Conservation (phyloP, 2,797 vertebrate genomes). For the Avahi laniger region DNA sequence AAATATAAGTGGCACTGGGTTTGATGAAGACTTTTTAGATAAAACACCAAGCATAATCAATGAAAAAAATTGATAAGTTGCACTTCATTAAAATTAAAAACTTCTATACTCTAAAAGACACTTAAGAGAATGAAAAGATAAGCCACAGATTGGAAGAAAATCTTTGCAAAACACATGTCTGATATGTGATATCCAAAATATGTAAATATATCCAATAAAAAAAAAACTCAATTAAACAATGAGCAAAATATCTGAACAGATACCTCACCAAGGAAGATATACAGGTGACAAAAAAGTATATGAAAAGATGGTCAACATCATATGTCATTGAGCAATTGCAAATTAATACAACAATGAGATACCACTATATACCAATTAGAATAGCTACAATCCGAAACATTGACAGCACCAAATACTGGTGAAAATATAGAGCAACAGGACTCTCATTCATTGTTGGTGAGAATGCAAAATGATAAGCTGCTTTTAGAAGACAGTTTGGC, state of each 20-base stretch:
- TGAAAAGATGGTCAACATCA: neutral
- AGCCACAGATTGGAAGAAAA: neutral
- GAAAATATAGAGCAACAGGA: neutral
- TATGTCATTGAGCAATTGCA: neutral
- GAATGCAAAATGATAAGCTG: neutral
- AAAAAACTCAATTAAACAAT: neutral
- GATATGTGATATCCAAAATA: neutral
- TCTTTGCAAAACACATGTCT: neutral
- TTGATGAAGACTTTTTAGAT: neutral
- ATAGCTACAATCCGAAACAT: neutral
- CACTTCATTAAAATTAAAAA: neutral
- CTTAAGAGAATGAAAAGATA: neutral
- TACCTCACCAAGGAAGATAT: neutral
- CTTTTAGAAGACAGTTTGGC: neutral
- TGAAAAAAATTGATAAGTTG: neutral
- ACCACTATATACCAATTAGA: neutral
- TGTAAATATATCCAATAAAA: neutral
- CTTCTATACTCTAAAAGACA: neutral
- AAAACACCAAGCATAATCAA: neutral
- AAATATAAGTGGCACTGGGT: neutral
- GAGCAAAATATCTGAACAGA: neutral
- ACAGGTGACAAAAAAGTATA: neutral
- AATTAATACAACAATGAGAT: neutral
- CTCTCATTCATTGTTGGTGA: neutral
- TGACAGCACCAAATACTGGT: neutral